Evolutionary conservation across 2,113 vertebrate genomes (phyloP).

Genomic region (Leucoraja erinaceus): DNA sequence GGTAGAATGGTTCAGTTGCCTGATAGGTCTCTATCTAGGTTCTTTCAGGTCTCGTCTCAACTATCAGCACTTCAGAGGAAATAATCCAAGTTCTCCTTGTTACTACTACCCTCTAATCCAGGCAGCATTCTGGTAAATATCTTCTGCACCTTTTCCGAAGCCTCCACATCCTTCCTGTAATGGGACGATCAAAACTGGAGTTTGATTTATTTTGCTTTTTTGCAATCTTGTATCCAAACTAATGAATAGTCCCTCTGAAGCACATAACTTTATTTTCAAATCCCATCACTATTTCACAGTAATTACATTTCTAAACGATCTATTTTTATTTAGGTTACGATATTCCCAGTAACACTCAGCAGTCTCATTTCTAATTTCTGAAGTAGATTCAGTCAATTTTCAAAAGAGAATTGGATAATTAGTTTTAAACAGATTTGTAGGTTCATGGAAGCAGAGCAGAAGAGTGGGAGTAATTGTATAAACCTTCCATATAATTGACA

Average conservation of each 20-base stretch:
- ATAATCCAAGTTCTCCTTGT: no score
- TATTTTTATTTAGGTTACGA: background rate
- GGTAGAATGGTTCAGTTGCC: no score
- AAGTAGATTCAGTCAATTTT: background rate
- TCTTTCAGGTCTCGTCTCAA: no score
- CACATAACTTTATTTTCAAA: conserved; percentile 10
- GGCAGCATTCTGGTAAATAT: no score
- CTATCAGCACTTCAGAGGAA: no score
- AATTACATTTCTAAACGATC: background rate
- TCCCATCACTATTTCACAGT: background rate
- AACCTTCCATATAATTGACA: background rate
- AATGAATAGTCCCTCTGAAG: background rate
- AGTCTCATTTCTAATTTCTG: background rate
- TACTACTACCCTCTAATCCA: no score
- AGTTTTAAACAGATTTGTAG: background rate
- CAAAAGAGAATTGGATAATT: background rate
- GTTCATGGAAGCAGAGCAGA: background rate
- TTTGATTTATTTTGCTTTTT: background rate
- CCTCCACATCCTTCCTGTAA: no score
- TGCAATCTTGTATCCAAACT: background rate
- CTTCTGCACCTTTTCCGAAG: no score
- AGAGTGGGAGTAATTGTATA: background rate
- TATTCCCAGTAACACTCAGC: background rate
- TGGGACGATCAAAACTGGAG: background rate
- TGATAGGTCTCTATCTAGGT: no score